These are phyloP conservation scores for Colletes collaris DNA, from an alignment of 2,888 invertebrate species.

Conservation along the genomic window DNA sequence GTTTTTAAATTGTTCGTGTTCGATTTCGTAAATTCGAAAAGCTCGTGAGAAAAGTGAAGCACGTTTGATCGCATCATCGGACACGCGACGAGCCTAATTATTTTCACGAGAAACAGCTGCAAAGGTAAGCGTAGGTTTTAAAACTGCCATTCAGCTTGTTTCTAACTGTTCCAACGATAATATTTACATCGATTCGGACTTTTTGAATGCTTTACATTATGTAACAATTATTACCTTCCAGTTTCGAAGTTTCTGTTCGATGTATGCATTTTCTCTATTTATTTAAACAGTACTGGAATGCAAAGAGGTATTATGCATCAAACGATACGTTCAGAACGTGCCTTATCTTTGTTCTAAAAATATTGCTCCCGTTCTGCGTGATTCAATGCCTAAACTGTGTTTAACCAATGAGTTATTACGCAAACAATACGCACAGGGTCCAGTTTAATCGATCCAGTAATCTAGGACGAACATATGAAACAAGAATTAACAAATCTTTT, in stretches of 20 bases:
- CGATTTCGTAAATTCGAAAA: background rate
- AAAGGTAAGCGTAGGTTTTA: conserved; percentile 22
- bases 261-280: conserved; percentile 28
- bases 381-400: conserved; percentile 46
- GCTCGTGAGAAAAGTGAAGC: background rate
- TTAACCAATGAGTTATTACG: conserved; percentile 35
- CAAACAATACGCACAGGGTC: conserved; percentile 20
- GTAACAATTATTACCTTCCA: background rate
- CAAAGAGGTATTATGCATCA: conserved; percentile 21
- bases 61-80: background rate
- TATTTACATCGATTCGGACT: no score
- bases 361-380: conserved; percentile 23
- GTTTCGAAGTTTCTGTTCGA: background rate
- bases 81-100: background rate
- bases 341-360: conserved; percentile 47
- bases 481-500: no score
- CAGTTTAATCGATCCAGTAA: no score
- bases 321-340: conserved; percentile 37
- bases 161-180: no score
- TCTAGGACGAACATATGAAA: no score
- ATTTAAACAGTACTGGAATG: background rate
- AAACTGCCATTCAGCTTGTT: background rate
- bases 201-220: no score
- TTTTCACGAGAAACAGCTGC: background rate
- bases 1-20: background rate